Percentiles rank a stretch among this genome's conserved stretches.
These are phyloP conservation scores for Ailurus styani DNA, from an alignment of 2,113 vertebrate species.

Conservation along the genomic window DNA sequence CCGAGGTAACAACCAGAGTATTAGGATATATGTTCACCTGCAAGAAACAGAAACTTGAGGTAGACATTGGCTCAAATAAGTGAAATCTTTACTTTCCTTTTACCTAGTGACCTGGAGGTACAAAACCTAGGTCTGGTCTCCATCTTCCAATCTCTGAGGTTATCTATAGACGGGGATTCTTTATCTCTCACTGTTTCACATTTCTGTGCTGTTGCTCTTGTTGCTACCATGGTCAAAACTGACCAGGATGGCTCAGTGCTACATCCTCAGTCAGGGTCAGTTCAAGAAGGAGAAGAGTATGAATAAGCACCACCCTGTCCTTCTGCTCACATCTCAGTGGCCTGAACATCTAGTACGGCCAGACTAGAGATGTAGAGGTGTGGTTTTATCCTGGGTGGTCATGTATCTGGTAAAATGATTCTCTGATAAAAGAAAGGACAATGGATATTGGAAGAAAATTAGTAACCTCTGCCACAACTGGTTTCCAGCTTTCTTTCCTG, in stretches of 20 bases:
- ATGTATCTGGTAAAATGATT: neutral
- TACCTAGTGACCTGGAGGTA: neutral
- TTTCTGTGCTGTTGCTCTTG: rapidly evolving
- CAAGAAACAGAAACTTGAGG: neutral
- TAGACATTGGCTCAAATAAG: neutral
- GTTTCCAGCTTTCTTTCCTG: neutral
- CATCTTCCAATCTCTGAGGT: neutral
- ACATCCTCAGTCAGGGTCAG: neutral
- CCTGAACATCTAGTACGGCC: neutral
- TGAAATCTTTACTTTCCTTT: neutral
- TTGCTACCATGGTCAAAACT: neutral
- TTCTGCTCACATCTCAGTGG: neutral
- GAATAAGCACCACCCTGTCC: neutral
- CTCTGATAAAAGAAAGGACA: neutral
- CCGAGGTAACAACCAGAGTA: neutral
- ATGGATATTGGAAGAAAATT: neutral
- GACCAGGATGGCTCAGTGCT: neutral
- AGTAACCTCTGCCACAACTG: neutral
- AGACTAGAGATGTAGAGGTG: neutral
- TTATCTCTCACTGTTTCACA: neutral
- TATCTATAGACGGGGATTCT: neutral
- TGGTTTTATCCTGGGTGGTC: neutral
- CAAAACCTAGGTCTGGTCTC: neutral
- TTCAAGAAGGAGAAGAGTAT: neutral
- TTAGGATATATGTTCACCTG: neutral